Conservation (phyloP, 2,797 vertebrate species). For the Muraenolepis orangiensis region DNA sequence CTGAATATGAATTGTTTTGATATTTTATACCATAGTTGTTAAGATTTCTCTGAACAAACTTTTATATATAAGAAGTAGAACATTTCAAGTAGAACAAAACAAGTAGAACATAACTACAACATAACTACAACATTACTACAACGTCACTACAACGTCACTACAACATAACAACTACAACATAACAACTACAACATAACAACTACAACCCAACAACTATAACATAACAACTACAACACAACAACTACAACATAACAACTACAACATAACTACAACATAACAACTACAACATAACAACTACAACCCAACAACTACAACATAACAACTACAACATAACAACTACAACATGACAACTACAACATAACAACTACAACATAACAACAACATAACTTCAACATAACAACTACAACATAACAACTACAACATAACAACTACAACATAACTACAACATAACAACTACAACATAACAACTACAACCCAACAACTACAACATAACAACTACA, state of each 20-base stretch:
- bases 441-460: slow-evolving; percentile 17
- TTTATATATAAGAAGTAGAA: not conserved
- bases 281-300: too few species aligned
- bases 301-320: not conserved
- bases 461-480: too few species aligned
- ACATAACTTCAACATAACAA: not conserved
- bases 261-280: too few species aligned
- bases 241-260: too few species aligned
- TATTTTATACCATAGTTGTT: slow-evolving; percentile 3
- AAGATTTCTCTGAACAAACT: not conserved
- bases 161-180: too few species aligned
- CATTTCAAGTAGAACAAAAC: not conserved
- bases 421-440: slow-evolving; percentile 23
- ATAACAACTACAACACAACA: slow-evolving; percentile 24
- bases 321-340: slow-evolving; percentile 5
- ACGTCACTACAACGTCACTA: too few species aligned
- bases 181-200: not conserved
- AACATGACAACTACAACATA: slow-evolving; percentile 24
- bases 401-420: slow-evolving; percentile 10
- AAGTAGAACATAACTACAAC: slow-evolving; percentile 19
- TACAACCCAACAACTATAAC: slow-evolving; percentile 10
- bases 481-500: not conserved
- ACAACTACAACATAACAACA: slow-evolving; percentile 14
- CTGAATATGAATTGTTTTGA: not conserved
- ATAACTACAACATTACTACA: slow-evolving; percentile 33